Conservation (phyloP, 2,797 vertebrate species). For the Linurgus olivaceus region DNA sequence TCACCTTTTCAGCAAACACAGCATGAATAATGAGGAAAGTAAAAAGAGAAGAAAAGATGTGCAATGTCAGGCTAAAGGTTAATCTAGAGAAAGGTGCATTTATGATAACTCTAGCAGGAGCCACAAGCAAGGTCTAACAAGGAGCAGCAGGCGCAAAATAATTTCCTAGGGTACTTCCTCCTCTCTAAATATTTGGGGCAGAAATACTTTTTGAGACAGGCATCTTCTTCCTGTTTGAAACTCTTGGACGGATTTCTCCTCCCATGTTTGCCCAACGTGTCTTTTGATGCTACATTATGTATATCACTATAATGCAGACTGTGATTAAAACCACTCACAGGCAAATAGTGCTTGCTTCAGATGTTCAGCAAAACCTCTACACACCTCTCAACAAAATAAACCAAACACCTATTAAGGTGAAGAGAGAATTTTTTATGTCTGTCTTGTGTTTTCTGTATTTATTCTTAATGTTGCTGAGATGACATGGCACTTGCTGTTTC, state of each 20-base stretch:
- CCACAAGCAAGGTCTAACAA: not conserved
- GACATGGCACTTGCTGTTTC: not conserved
- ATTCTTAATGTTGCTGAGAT: not conserved
- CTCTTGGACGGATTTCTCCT: not conserved
- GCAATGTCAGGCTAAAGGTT: not conserved
- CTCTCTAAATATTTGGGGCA: not conserved
- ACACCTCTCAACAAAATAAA: not conserved
- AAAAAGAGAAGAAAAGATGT: not conserved
- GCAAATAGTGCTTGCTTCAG: not conserved
- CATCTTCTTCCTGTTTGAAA: not conserved
- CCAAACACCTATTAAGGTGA: not conserved
- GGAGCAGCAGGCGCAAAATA: not conserved
- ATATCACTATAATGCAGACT: not conserved
- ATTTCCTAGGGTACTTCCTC: not conserved
- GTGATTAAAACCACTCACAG: not conserved
- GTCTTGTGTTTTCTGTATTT: not conserved
- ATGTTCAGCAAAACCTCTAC: not conserved
- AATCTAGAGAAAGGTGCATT: not conserved
- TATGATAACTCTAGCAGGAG: not conserved
- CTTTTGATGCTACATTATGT: not conserved
- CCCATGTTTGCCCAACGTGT: fast-evolving
- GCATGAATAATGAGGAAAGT: not conserved
- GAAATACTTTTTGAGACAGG: not conserved
- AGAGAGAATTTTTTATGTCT: not conserved
- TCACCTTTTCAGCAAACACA: not conserved